These are phyloP conservation scores for Lasaia peninsularis DNA, from an alignment of 1,140 invertebrate species.

Conservation along the genomic window DNA sequence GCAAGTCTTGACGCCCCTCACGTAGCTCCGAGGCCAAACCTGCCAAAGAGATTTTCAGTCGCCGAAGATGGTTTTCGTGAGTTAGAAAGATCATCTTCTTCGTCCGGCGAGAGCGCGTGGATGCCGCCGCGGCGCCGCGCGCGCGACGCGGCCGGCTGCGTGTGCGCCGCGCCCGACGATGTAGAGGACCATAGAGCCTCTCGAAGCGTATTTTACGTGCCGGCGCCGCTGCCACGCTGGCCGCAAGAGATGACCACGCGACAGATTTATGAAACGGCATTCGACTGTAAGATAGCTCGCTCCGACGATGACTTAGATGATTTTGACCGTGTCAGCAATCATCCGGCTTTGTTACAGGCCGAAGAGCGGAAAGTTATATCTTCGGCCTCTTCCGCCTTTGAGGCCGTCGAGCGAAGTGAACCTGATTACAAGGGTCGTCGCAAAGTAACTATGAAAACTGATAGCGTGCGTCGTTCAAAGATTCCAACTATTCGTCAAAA, in stretches of 20 bases:
- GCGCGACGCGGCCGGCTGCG: constrained; percentile 80
- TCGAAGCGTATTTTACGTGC: constrained; percentile 80
- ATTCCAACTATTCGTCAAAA: constrained; percentile 79
- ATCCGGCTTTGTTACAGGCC: constrained; percentile 83
- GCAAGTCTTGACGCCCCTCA: constrained; percentile 83
- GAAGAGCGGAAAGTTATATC: constrained; percentile 71
- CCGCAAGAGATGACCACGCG: constrained; percentile 80
- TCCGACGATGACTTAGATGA: constrained; percentile 90
- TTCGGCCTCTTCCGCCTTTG: constrained; percentile 68
- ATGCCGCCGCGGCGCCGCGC: constrained; percentile 80
- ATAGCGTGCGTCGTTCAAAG: constrained; percentile 77
- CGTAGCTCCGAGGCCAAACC: constrained; percentile 67
- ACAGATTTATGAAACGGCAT: constrained; percentile 92
- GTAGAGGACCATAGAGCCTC: constrained; percentile 79
- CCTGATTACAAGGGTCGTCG: constrained; percentile 68
- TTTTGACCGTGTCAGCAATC: constrained; percentile 87
- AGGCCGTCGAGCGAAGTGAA: constrained; percentile 66
- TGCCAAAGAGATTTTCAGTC: constrained; percentile 81
- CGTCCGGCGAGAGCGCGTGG: constrained; percentile 73
- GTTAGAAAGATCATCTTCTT: constrained; percentile 70
- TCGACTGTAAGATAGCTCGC: constrained; percentile 90
- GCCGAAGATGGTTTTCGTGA: constrained; percentile 81
- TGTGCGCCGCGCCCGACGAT: constrained; percentile 81
- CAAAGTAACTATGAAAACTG: constrained; percentile 72
- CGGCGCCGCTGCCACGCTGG: constrained; percentile 81